Evolutionary conservation across 2,113 vertebrate species (phyloP).

Genomic region (Colius striatus): DNA sequence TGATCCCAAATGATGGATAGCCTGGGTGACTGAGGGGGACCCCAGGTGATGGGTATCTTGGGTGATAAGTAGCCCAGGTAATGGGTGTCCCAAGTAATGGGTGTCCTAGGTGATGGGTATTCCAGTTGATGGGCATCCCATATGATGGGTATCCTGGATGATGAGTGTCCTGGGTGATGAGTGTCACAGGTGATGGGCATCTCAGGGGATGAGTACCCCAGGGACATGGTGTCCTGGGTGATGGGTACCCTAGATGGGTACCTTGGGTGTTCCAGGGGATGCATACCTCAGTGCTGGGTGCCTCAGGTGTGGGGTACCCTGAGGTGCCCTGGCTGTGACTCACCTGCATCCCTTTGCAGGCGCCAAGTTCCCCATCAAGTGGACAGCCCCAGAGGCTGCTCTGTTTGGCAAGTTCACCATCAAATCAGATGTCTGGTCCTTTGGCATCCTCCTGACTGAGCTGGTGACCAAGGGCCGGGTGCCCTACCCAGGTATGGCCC

Average conservation of each 20-base stretch:
- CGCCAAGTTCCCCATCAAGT: slow-evolving; percentile 98
- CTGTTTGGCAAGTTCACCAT: slow-evolving; percentile 95
- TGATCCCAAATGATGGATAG: not conserved
- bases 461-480: slow-evolving; percentile 96
- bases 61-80: fast-evolving
- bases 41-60: fast-evolving
- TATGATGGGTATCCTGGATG: not conserved
- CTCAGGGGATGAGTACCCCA: too few species aligned
- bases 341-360: slow-evolving; percentile 72
- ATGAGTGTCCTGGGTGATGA: not conserved
- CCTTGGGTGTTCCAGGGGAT: not conserved
- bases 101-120: fast-evolving
- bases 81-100: not conserved
- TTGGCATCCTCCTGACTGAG: slow-evolving; percentile 94
- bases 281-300: not conserved
- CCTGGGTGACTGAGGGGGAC: not conserved
- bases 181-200: too few species aligned
- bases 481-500: slow-evolving; percentile 92
- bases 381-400: slow-evolving; percentile 96
- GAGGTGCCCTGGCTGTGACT: not conserved
- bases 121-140: not conserved
- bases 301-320: fast-evolving
- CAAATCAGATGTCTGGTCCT: slow-evolving; percentile 98
- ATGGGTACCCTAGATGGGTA: not conserved
- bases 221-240: too few species aligned